Percentiles rank a stretch among this genome's conserved stretches.
Evolutionary conservation across 2,888 invertebrate genomes (phyloP).

Genomic region (Xestia xanthographa): DNA sequence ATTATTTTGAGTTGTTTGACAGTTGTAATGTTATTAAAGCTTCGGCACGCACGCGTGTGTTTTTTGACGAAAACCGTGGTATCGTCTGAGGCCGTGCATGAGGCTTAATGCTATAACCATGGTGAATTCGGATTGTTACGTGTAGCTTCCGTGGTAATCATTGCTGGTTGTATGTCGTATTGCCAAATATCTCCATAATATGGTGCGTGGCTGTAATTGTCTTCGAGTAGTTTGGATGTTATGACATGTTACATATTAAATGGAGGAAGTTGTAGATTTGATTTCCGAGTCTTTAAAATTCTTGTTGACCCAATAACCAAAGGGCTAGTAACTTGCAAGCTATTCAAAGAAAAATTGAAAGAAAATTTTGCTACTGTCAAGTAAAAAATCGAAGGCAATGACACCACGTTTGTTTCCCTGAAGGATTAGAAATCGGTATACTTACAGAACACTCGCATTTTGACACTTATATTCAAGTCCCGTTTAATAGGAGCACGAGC

Average conservation of each 20-base stretch:
- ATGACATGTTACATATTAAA: slow-evolving; percentile 29
- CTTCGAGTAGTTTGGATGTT: slow-evolving; percentile 18
- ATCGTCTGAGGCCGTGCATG: background rate
- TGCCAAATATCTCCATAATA: slow-evolving; percentile 34
- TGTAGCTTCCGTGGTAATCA: slow-evolving; percentile 42
- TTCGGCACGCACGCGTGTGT: background rate
- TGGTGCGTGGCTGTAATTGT: slow-evolving; percentile 27
- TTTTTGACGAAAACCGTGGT: background rate
- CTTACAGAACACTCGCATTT: background rate
- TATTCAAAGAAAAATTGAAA: background rate
- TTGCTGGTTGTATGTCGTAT: background rate
- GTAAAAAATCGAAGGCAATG: too few relatives aligned
- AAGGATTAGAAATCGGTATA: background rate
- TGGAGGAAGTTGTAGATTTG: background rate
- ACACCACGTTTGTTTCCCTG: too few relatives aligned
- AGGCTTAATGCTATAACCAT: slow-evolving; percentile 1
- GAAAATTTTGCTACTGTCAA: too few relatives aligned
- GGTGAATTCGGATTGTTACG: slow-evolving; percentile 41
- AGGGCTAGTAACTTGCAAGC: background rate
- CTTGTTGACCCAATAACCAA: background rate
- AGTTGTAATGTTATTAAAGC: background rate
- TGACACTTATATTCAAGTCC: background rate
- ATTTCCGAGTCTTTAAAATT: background rate
- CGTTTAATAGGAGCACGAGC: background rate
- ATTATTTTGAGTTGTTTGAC: background rate